Base-by-base conservation (phyloP, 2,888 invertebrate genomes). In the Itoplectis maculator region DNA sequence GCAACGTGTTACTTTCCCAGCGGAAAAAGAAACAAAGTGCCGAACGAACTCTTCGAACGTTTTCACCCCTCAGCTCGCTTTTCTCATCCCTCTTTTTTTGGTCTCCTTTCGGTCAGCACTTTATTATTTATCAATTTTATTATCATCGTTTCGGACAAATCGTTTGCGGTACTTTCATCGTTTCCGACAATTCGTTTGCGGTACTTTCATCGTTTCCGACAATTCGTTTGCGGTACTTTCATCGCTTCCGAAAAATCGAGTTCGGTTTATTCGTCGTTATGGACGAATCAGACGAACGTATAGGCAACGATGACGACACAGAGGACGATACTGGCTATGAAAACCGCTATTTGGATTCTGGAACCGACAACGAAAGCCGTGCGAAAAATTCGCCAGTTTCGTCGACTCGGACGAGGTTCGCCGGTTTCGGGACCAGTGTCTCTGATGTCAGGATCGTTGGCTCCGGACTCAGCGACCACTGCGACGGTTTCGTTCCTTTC, bases 341-440 rank as follows among this genome's bases (percentile, higher is more conserved):
- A 80, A 40, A 85, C 84, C 15, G 85, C 85, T 18, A 86, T 86
- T 76, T 86, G 85, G 59, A 82, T 84, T 73, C 83, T 84, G 72
- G 87, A 85, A 37, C 85, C 83, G 13, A 81, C 49, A 20, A 87
- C 74, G 66, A 84, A 87, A 7, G 72, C 74, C 3, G 73, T 80
- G 11, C 79, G 70, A 1, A 84, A 54, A 59, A 80, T 81, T 47
- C 81, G 80, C 70, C 81, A 81, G 37, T n/a, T n/a, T n/a, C 79
- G 84, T 49, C 66, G n/a, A n/a, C n/a, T n/a, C n/a, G n/a, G n/a
- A n/a, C n/a, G 42, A 8, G 79, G 65, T 20, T 74, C 75, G 40
- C 59, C 72, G 23, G 11, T 69, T n/a, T 70, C 79, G 35, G 79
- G 70, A n/a, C 45, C 51, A 23, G 79, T 76, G 15, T 63, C 72